phyloP scores from a whole-genome alignment of 2,888 invertebrate genomes.

The Zootermopsis nevadensis region DNA sequence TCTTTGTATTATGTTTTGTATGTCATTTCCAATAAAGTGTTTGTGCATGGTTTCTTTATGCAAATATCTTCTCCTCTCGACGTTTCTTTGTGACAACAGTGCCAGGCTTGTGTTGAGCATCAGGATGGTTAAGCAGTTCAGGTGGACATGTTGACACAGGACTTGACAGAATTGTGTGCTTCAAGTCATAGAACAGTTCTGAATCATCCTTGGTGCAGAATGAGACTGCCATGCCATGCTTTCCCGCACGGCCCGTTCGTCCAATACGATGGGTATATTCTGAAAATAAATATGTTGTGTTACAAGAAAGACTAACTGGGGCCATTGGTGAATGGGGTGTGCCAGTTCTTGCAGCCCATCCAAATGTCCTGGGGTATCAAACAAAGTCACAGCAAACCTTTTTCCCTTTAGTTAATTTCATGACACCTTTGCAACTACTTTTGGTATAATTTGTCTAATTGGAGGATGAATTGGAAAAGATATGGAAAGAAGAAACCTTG shows the following conservation, averaged over 20 bases:
- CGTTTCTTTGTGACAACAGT: constrained; percentile 92
- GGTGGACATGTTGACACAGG: constrained; percentile 96
- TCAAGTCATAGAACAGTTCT: constrained; percentile 94
- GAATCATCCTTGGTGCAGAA: constrained; percentile 98
- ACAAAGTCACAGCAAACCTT: too few species aligned
- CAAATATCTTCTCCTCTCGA: constrained; percentile 95
- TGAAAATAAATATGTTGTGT: constrained; percentile 58
- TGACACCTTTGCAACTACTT: too few species aligned
- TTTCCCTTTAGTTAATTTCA: too few species aligned
- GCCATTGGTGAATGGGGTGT: too few species aligned
- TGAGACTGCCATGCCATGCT: constrained; percentile 94
- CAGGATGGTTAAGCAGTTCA: constrained; percentile 97
- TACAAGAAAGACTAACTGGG: too few species aligned
- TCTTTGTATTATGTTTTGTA: not conserved
- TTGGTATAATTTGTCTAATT: too few species aligned
- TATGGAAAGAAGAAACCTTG: too few species aligned
- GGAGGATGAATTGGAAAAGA: too few species aligned
- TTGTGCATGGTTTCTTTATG: constrained; percentile 65
- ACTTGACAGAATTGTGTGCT: constrained; percentile 87
- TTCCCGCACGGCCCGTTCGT: constrained; percentile 98
- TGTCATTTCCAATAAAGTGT: not conserved
- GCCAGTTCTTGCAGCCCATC: too few species aligned
- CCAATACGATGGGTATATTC: constrained; percentile 98
- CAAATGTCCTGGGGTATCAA: too few species aligned
- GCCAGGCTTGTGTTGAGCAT: constrained; percentile 97